Percentiles rank a stretch among this genome's conserved stretches.
phyloP scores from a whole-genome alignment of 2,888 invertebrate genomes.

The Athripsodes cinereus region DNA sequence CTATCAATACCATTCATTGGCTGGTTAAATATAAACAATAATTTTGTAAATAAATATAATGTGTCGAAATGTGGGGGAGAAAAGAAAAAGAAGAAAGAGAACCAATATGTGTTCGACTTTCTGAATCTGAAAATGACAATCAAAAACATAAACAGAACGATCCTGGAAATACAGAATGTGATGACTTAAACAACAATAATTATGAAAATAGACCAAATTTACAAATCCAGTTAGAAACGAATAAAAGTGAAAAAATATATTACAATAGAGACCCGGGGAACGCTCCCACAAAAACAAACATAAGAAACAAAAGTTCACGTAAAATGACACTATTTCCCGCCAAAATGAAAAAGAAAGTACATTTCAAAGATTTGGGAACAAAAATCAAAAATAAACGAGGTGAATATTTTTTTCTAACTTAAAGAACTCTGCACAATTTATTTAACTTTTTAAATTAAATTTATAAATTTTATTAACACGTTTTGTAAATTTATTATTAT shows the following conservation, averaged over 20 bases:
- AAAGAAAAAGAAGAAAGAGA: constrained; percentile 8
- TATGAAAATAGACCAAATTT: too few relatives aligned
- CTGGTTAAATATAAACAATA: neutral
- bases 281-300: too few relatives aligned
- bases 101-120: neutral
- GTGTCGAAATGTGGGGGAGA: constrained; percentile 15
- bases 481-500: too few relatives aligned
- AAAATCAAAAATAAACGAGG: constrained; percentile 23
- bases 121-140: neutral
- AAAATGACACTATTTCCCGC: neutral
- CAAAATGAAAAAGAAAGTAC: neutral
- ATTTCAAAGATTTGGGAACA: constrained; percentile 16
- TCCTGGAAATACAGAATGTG: too few relatives aligned
- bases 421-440: too few relatives aligned
- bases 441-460: neutral
- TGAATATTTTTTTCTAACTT: too few relatives aligned
- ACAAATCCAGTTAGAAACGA: too few relatives aligned
- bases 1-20: neutral
- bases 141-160: neutral
- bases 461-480: too few relatives aligned
- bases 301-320: neutral
- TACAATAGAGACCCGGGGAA: too few relatives aligned
- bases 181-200: neutral
- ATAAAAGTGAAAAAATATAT: too few relatives aligned
- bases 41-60: neutral